Base-by-base conservation (phyloP, 1,140 invertebrate species). In the Bombus confusus region DNA sequence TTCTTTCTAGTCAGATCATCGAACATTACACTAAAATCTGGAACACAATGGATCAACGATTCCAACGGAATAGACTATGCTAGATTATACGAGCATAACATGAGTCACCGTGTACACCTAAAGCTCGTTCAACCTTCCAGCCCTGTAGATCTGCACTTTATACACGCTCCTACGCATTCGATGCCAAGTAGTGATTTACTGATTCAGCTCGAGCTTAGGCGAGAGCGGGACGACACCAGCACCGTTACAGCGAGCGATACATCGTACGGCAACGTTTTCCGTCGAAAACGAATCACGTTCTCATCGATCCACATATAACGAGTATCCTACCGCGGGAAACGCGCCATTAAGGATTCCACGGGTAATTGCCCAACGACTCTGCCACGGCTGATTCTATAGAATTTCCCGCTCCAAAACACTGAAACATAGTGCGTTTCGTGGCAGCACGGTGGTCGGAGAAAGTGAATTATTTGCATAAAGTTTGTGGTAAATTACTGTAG, bases 91-190 rank as follows among this genome's bases (percentile, higher is more conserved):
- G 69, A 62, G 37, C 72, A 57, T 31, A 82, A 74, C 77, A 72
- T 87, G 82, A 87, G 82, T 87, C 86, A 87, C 69, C 47, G 4
- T 34, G 34, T 68, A 39, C 47, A 69, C 37, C 37, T 79, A 78
- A 43, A n/a, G 25, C 25, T 52, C 62, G 57, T 76, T 80, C 59
- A 39, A 80, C 74, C 74, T 75, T 76, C 37, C 62, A 37, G 52
- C 37, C n/a, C 39, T 25, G 43, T 72, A 25, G 83, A 86, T 81
- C 66, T 59, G 57, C 73, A 72, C 69, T 80, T 88, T 87, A 76
- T 88, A 72, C 77, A 66, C 22, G 52, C 87, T 87, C 80, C 80
- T 76, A 87, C 86, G 87, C 71, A 31, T 78, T 76, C 59, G 57
- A 57, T 59, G 82, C 64, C 77, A 57, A 87, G 71, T 64, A 76